Percentiles rank a stretch among this genome's conserved stretches.
phyloP scores from a whole-genome alignment of 2,888 invertebrate species.

The Smittia sp. region DNA sequence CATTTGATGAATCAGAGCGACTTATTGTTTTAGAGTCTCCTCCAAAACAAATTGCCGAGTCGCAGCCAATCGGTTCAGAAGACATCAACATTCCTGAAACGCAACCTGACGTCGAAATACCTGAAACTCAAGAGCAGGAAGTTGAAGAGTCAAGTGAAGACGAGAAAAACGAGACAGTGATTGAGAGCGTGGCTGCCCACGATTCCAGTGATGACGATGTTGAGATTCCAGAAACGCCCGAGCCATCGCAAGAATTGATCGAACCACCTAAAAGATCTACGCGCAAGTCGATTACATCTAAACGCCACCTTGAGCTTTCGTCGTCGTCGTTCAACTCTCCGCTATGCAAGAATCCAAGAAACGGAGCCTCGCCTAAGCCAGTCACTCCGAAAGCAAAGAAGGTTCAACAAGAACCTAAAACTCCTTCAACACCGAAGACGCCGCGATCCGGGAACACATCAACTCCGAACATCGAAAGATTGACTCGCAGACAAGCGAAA shows the following conservation, averaged over 20 bases:
- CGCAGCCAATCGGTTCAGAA: background rate
- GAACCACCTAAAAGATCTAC: background rate
- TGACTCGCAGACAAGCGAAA: conserved; percentile 8
- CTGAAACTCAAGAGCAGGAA: background rate
- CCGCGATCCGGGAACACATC: background rate
- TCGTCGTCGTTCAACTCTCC: background rate
- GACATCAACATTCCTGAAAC: background rate
- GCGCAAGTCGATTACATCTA: background rate
- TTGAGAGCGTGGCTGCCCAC: background rate
- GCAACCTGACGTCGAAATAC: background rate
- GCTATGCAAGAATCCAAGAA: background rate
- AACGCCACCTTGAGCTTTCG: background rate
- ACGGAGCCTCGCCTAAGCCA: background rate
- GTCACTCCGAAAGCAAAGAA: background rate
- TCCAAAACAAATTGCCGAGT: too few species aligned
- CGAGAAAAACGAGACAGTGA: background rate
- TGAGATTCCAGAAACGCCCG: background rate
- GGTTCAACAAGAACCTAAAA: background rate
- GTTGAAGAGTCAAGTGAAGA: background rate
- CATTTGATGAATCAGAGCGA: background rate
- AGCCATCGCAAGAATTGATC: background rate
- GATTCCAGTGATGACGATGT: background rate
- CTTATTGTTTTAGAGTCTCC: background rate
- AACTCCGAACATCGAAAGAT: background rate
- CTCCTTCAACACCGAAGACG: conserved; percentile 3